phyloP scores from a whole-genome alignment of 2,888 invertebrate genomes.

The Augochlorella aurata region DNA sequence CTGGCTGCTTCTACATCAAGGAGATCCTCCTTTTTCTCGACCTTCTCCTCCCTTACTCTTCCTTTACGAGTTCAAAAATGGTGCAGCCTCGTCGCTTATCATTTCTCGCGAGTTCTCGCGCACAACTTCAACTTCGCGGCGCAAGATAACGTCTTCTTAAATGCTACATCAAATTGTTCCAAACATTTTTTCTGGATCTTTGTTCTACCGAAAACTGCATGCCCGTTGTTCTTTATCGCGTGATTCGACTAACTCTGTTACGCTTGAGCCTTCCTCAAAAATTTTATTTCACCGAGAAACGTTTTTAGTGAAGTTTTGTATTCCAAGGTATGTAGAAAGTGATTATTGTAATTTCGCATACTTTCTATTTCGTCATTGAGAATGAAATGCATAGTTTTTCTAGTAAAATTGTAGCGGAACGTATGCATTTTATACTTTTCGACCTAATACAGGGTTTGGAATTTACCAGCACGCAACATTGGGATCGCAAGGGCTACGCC shows the following conservation, averaged over 20 bases:
- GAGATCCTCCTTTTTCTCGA: constrained; percentile 17
- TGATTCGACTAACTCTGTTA: background rate
- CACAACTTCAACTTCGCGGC: constrained; percentile 9
- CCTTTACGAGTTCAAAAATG: constrained; percentile 9
- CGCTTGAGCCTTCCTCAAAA: too few species aligned
- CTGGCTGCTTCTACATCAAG: constrained; percentile 47
- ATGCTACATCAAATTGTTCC: constrained; percentile 23
- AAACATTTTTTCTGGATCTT: constrained; percentile 27
- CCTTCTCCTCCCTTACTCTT: background rate
- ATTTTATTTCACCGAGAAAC: too few species aligned
- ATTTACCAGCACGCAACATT: too few species aligned
- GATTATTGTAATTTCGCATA: too few species aligned
- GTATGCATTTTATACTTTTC: too few species aligned
- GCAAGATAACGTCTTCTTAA: constrained; percentile 21
- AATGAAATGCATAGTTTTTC: too few species aligned
- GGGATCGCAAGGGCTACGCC: too few species aligned
- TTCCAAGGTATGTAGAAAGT: too few species aligned
- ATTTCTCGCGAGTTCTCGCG: constrained; percentile 42
- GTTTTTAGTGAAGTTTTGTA: too few species aligned
- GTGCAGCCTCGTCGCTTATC: constrained; percentile 44
- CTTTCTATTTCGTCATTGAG: too few species aligned
- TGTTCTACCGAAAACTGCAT: background rate
- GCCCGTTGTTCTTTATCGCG: background rate
- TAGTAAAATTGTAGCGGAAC: too few species aligned
- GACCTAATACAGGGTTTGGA: too few species aligned